Percentiles rank a stretch among this genome's conserved stretches.
Evolutionary conservation across 2,113 vertebrate genomes (phyloP).

Genomic region (Felis chaus): DNA sequence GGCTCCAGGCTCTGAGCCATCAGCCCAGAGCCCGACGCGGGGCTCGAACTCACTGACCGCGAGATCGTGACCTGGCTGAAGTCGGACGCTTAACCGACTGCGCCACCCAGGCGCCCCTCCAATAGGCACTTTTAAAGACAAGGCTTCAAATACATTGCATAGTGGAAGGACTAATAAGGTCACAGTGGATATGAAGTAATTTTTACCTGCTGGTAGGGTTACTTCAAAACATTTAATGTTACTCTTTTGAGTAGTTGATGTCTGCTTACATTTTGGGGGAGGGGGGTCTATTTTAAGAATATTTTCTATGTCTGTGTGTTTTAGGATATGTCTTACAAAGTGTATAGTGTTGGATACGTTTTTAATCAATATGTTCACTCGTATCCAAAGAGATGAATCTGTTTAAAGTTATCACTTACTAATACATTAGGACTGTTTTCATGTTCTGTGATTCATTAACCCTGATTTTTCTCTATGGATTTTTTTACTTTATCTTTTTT

Average conservation of each 20-base stretch:
- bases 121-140: neutral
- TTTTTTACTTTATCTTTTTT: neutral
- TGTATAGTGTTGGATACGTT: neutral
- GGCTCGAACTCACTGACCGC: too few relatives aligned
- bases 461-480: neutral
- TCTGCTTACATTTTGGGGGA: neutral
- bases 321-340: neutral
- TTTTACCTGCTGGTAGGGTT: neutral
- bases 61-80: too few relatives aligned
- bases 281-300: neutral
- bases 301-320: neutral
- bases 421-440: neutral
- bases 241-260: neutral
- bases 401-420: neutral
- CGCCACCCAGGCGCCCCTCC: too few relatives aligned
- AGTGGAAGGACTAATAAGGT: neutral
- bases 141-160: neutral
- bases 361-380: neutral
- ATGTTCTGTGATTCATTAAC: neutral
- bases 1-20: too few relatives aligned
- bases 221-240: neutral
- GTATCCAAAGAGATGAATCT: neutral
- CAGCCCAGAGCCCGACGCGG: too few relatives aligned
- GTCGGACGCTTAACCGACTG: too few relatives aligned
- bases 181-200: neutral